Evolutionary conservation across 2,888 invertebrate species (phyloP), one percentile per base, ranked within the genome.

Genomic region (Cacoxenus indagator): DNA sequence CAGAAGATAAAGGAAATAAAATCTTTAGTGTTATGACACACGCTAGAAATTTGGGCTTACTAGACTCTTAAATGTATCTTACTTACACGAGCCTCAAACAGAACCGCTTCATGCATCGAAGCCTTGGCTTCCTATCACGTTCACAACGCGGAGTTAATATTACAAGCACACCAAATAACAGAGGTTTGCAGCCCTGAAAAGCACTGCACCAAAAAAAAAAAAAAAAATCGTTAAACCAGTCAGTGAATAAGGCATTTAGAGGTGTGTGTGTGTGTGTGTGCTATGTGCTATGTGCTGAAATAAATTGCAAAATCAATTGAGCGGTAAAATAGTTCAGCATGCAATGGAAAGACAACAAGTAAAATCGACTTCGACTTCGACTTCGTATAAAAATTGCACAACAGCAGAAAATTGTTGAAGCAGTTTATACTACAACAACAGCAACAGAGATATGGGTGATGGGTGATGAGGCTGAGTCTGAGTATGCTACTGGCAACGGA

Each of bases 241-340:
- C n/a, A n/a, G n/a, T n/a, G n/a, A 54, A 22, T 22, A 54, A 11
- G 29, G 27, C 26, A 57, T 17, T 6, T n/a, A n/a, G 29, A 54
- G 67, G 65, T 67, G 67, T 68, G 55, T 62, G 54, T 29, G 70
- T 67, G 65, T 54, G 19, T 31, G 59, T 64, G 54, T 31, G 48
- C 61, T 19, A 27, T 24, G 72, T 73, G 76, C 79, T 82, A 82
- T 82, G 83, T 76, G 78, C 76, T 76, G 75, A 78, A 81, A 84
- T 84, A 84, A 85, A 84, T 84, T 82, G 77, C 77, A 79, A 84
- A 85, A 81, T 85, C 84, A 85, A 85, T 85, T 85, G 85, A 84
- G 84, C 81, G 80, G 80, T 82, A 84, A 85, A 84, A 81, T 84
- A 84, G 84, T 78, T 80, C 76, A 77, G 76, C 75, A 73, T 70